Evolutionary conservation across 2,797 vertebrate genomes (phyloP), one percentile per base, ranked within the genome.

Genomic region (Enteromius thamalakanensis): DNA sequence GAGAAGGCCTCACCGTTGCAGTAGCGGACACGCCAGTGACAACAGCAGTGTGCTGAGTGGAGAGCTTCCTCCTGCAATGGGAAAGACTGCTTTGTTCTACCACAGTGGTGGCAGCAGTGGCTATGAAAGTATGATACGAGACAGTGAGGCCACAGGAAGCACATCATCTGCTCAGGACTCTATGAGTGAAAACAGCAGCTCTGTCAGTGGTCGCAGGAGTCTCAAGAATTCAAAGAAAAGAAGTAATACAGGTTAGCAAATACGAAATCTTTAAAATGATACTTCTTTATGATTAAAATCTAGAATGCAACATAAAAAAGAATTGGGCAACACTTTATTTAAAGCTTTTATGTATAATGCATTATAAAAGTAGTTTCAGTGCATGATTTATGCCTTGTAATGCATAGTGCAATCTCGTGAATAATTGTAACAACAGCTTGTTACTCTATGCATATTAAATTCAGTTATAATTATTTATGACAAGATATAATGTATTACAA

Each of bases 71-170:
- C 98, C 98, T 0, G 98, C 98, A 90, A 99, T 99, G 98, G 98
- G 98, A 37, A 98, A 98, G 91, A 99, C 98, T 0, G 96, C 98
- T 23, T 91, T 99, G 51, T 99, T 99, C 89, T 99, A 99, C 90
- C 98, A 99, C 94, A 99, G 97, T 0, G 98, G 98, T 1, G 98
- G 98, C 82, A 99, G 98, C 94, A 99, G 98, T 0, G 97, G 98
- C 82, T 99, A 99, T 0, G 98, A 99, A 93, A 99, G 98, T 93
- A 96, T 99, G 97, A 95, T 99, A 82, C 94, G 98, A 47, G 98
- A 99, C 95, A 95, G 98, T 0, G 98, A 99, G 93, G 98, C 98
- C 2, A 99, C 98, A 0, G 98, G 96, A 29, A 97, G 98, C 0
- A 96, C 97, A 1, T 98, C 94, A 17, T 99, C 98, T 0, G 96